phyloP scores from a whole-genome alignment of 2,888 invertebrate genomes.

The Ditylenchus weischeri region DNA sequence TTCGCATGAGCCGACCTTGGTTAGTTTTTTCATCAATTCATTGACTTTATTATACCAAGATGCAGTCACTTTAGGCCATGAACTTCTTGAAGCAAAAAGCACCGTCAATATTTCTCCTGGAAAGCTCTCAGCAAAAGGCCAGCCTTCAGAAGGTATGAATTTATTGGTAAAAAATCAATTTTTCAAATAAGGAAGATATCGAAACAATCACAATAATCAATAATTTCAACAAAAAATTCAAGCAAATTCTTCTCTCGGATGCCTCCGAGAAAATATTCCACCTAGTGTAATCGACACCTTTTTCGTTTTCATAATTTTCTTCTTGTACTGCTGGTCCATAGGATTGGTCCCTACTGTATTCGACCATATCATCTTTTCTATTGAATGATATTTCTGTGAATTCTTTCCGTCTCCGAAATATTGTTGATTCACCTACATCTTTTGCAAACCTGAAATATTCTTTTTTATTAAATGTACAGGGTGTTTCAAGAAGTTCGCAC shows the following conservation, averaged over 20 bases:
- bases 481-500: no score
- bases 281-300: no score
- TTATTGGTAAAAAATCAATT: background rate
- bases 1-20: constrained; percentile 15
- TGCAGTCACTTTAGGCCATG: constrained; percentile 4
- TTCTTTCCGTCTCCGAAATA: background rate
- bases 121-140: constrained; percentile 20
- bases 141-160: constrained; percentile 19
- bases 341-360: constrained; percentile 4
- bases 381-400: background rate
- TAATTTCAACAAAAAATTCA: no score
- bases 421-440: background rate
- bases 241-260: no score
- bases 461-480: no score
- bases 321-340: no score
- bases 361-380: constrained; percentile 7
- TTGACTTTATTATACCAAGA: no score
- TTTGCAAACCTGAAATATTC: background rate
- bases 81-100: constrained; percentile 10
- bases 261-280: no score
- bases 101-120: constrained; percentile 16
- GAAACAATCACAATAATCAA: no score
- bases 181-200: no score
- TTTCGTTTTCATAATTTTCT: no score
- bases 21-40: no score